Base-by-base conservation (phyloP, 2,888 invertebrate genomes). In the Dicyrtomina minuta region DNA sequence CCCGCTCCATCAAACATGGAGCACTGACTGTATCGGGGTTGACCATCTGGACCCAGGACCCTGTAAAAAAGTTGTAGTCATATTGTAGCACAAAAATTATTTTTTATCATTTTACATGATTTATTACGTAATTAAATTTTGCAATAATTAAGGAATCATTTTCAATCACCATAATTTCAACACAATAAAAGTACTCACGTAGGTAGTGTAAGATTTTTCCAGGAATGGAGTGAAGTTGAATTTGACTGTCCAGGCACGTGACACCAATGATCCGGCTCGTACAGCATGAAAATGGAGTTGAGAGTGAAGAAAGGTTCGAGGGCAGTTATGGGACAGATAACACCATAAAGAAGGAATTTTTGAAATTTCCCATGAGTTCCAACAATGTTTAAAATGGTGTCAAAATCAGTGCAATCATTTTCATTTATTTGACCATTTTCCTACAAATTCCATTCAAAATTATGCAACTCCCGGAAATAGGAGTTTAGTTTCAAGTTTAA, bases 361-460 rank as follows among this genome's bases (percentile, higher is more conserved):
- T 87, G 87, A 76, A 85, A 87, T 58, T 80, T 81, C 0, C 86
- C 86, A 76, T 83, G 81, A 74, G 84, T 83, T 39, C 86, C 86
- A 0, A 84, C 84, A 71, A 82, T 80, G 62, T 83, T 82, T 80
- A 87, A 82, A 3, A 87, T 79, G 41, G 82, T 81, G 76, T 86
- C 85, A 77, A 86, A 86, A 24, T 83, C 83, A n/a, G 0, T 17
- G 12, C n/a, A 15, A 12, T 2, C 5, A n/a, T 58, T 58, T 22
- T 58, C 41, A 4, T 22, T 1, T 24, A n/a, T n/a, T n/a, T n/a
- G n/a, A n/a, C n/a, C n/a, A n/a, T n/a, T n/a, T n/a, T n/a, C n/a
- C n/a, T n/a, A n/a, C n/a, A n/a, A n/a, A n/a, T n/a, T n/a, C n/a
- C n/a, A n/a, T n/a, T n/a, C n/a, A n/a, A n/a, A n/a, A n/a, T n/a